Conservation (phyloP, 2,888 invertebrate species). For the Biston stratarius region DNA sequence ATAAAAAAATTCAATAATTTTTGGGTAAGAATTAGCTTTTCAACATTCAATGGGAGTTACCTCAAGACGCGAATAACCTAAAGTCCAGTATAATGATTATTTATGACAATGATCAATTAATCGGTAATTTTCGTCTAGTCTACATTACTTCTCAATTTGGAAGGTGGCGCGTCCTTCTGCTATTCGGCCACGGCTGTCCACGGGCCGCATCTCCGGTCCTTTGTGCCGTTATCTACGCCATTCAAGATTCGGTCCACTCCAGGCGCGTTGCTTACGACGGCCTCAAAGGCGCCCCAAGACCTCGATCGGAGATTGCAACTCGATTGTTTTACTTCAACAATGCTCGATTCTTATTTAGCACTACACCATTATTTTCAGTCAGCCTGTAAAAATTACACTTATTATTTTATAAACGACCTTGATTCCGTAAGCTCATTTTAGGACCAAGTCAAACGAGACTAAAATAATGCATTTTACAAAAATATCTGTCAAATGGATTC, state of each 20-base stretch:
- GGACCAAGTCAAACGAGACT: neutral
- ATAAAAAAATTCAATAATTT: too few relatives aligned
- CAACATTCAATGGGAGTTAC: too few relatives aligned
- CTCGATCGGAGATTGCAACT: conserved; percentile 51
- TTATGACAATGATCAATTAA: neutral
- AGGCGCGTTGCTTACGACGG: conserved; percentile 52
- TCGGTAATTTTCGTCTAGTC: conserved; percentile 7
- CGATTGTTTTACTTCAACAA: conserved; percentile 51
- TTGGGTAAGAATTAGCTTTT: too few relatives aligned
- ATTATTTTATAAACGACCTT: conserved; percentile 12
- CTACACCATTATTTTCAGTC: conserved; percentile 29
- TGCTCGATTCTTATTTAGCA: conserved; percentile 42
- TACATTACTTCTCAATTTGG: conserved; percentile 37
- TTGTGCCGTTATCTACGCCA: conserved; percentile 82
- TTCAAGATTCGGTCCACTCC: conserved; percentile 80
- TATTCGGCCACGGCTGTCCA: conserved; percentile 55
- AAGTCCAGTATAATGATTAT: neutral
- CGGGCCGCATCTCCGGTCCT: conserved; percentile 78
- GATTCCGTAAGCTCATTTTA: neutral
- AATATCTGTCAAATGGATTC: conserved; percentile 63
- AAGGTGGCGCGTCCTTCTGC: conserved; percentile 66
- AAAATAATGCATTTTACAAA: conserved; percentile 33
- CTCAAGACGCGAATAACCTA: too few relatives aligned
- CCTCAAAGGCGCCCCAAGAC: conserved; percentile 47
- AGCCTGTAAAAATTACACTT: conserved; percentile 13